Evolutionary conservation across 2,888 invertebrate species (phyloP), one percentile per base, ranked within the genome.

Genomic region (Dryomyza anilis): DNA sequence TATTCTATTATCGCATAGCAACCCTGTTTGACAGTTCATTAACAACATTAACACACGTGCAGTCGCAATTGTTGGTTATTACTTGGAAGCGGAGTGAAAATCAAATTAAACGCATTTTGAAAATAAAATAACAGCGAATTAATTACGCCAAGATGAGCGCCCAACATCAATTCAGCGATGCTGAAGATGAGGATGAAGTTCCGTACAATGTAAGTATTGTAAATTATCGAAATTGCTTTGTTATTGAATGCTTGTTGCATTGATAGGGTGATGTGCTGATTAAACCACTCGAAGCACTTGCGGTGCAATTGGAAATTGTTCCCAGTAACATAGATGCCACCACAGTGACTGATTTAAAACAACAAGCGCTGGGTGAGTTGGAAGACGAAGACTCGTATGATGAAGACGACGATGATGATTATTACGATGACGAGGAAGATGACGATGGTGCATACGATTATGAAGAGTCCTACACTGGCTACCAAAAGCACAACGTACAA

Each of bases 141-240:
- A 19, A 7, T 25, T 14, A n/a, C 14, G 25, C 14, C 12, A 25
- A 10, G 25, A 77, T 74, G 75, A 67, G 62, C 19, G 68, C 75
- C 55, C 67, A 65, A 29, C 82, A 82, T 65, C 81, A 81, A 67
- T 83, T 77, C 66, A 83, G 82, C 65, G 83, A 83, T 69, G 78
- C 82, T 0, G 82, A 83, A 14, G 81, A 81, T 56, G 81, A 77
- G 4, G 69, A 69, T 5, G 69, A 70, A 46, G 67, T 53, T 36
- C 67, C 68, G 23, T 70, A 67, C 46, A 70, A 69, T 21, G 70
- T 70, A 21, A 23, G 66, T 50, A n/a, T n/a, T n/a, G n/a, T n/a
- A n/a, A n/a, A n/a, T 52, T 43, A 45, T 46, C 10, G 27, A 16
- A 39, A 10, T 46, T 16, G 12, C 10, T 23, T n/a, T n/a, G 14